Evolutionary conservation across 2,888 invertebrate genomes (phyloP).

Genomic region (Cheilosia urbana): DNA sequence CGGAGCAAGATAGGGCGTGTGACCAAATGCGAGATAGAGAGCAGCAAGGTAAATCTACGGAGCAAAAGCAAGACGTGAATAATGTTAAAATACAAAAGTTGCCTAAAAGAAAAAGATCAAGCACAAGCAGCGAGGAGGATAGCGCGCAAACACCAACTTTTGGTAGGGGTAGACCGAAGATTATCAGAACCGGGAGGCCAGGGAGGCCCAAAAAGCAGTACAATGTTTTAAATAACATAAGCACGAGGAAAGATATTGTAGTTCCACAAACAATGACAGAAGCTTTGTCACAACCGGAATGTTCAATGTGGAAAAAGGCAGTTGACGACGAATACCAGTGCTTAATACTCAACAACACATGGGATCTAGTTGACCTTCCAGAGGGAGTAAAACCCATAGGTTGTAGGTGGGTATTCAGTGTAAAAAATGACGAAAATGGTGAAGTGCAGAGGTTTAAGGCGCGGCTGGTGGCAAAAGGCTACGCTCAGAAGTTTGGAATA

Average conservation of each 20-base stretch:
- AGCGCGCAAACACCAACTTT: not conserved
- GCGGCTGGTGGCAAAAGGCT: conserved; percentile 69
- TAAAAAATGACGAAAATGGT: conserved; percentile 39
- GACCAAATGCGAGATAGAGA: too few species aligned
- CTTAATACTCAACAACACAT: conserved; percentile 14
- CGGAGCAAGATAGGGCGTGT: too few species aligned
- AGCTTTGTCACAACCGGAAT: conserved; percentile 9
- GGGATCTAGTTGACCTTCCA: conserved; percentile 30
- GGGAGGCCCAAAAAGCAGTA: not conserved
- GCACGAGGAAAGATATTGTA: not conserved
- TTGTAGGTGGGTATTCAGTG: conserved; percentile 44
- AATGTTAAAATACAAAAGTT: not conserved
- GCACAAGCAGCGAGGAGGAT: conserved; percentile 1
- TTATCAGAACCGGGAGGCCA: not conserved
- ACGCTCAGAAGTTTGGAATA: conserved; percentile 49
- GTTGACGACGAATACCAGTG: conserved; percentile 10
- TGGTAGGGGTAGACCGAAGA: conserved; percentile 2
- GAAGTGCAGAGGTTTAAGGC: conserved; percentile 48
- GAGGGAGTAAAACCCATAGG: not conserved
- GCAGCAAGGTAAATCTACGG: too few species aligned
- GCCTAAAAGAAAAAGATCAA: conserved; percentile 1
- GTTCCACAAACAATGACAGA: conserved; percentile 26
- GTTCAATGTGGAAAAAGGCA: conserved; percentile 13
- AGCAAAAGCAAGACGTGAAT: too few species aligned
- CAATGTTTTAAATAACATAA: not conserved